These are phyloP conservation scores for Pseudocheirus occidentalis DNA, from an alignment of 2,797 vertebrate genomes.

Conservation along the genomic window DNA sequence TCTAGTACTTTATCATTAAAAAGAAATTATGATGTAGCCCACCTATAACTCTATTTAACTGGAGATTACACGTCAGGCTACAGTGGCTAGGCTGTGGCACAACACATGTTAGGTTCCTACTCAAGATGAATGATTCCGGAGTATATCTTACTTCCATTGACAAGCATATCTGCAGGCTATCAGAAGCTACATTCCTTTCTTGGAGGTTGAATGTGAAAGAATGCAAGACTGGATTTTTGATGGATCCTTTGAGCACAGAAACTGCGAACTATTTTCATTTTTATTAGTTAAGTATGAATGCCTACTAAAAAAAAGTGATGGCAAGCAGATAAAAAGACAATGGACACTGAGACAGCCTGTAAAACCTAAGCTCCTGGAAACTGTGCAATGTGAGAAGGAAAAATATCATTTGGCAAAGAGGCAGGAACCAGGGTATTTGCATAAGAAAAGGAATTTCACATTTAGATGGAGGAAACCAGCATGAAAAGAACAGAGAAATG, in stretches of 20 bases:
- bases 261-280: neutral
- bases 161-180: neutral
- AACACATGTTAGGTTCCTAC: neutral
- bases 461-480: neutral
- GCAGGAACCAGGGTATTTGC: neutral
- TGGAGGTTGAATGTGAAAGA: neutral
- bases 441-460: neutral
- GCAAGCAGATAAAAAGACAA: neutral
- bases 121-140: neutral
- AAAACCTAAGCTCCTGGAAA: neutral
- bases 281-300: neutral
- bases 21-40: neutral
- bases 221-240: neutral
- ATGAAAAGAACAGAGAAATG: neutral
- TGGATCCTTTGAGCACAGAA: neutral
- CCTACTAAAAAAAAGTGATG: neutral
- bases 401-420: neutral
- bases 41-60: neutral
- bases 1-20: neutral
- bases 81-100: neutral
- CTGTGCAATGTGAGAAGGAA: neutral
- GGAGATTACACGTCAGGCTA: neutral
- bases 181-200: neutral
- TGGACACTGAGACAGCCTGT: neutral
- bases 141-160: neutral